Evolutionary conservation across 2,113 vertebrate species (phyloP).

Genomic region (Suricata suricatta): DNA sequence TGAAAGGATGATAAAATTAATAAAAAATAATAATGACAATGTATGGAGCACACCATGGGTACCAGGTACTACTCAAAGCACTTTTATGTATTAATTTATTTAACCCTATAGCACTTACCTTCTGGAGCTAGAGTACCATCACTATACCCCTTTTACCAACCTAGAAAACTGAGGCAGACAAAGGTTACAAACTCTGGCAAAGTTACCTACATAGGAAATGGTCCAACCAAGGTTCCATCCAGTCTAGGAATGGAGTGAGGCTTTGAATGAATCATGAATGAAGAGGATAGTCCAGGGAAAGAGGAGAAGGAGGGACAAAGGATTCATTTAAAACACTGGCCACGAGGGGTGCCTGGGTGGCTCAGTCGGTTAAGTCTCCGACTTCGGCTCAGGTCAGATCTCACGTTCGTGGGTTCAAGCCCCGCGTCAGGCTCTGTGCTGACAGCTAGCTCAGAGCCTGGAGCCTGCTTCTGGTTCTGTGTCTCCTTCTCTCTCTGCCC

Average conservation of each 20-base stretch:
- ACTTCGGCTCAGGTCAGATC: too few relatives aligned
- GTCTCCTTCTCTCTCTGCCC: too few relatives aligned
- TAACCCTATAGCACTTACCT: neutral
- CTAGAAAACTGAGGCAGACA: neutral
- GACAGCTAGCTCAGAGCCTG: too few relatives aligned
- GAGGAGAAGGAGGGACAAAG: neutral
- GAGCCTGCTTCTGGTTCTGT: too few relatives aligned
- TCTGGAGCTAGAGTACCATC: too few relatives aligned
- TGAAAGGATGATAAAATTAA: neutral
- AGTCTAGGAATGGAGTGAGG: neutral
- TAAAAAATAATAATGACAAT: neutral
- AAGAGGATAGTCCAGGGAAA: neutral
- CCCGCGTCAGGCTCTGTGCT: too few relatives aligned
- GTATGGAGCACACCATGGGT: neutral
- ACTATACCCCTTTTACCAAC: neutral
- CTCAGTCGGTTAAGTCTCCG: too few relatives aligned
- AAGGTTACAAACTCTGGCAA: neutral
- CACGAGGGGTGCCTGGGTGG: too few relatives aligned
- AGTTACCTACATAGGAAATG: neutral
- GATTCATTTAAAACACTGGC: neutral
- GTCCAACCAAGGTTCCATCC: neutral
- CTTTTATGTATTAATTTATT: neutral
- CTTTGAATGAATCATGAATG: neutral
- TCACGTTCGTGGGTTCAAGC: too few relatives aligned
- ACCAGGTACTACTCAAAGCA: too few relatives aligned